phyloP scores from a whole-genome alignment of 2,797 vertebrate genomes.

The Sylvilagus floridanus region DNA sequence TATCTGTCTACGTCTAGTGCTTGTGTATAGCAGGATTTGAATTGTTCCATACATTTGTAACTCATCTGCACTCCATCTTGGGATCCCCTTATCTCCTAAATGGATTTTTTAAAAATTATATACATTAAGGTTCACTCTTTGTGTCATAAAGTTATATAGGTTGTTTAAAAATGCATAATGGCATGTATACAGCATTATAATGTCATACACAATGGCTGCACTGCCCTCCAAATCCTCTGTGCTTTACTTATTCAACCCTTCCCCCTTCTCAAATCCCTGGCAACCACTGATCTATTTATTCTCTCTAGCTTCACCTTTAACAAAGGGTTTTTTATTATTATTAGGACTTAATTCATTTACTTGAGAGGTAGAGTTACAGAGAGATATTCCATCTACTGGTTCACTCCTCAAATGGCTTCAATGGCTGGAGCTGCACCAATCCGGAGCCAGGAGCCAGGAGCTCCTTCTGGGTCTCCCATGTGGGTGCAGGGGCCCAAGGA shows the following conservation, averaged over 20 bases:
- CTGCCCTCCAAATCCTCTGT: not conserved
- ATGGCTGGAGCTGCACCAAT: too few species aligned
- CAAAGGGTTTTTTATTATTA: too few species aligned
- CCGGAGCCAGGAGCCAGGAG: too few species aligned
- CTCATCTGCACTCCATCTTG: not conserved
- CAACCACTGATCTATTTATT: not conserved
- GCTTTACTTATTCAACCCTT: not conserved
- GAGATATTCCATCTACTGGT: too few species aligned
- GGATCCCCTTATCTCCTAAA: not conserved
- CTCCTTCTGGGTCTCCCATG: too few species aligned
- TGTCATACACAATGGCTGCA: not conserved
- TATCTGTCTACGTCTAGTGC: not conserved
- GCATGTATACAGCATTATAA: not conserved
- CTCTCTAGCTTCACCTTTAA: slow-evolving; percentile 16
- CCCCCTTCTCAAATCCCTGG: not conserved
- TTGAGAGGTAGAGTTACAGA: too few species aligned
- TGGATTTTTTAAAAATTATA: not conserved
- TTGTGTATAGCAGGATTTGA: not conserved
- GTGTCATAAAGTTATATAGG: not conserved
- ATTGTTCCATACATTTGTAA: not conserved
- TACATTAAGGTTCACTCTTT: not conserved
- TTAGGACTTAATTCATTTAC: too few species aligned
- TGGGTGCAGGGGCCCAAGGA: too few species aligned
- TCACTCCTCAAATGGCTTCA: too few species aligned
- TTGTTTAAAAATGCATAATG: not conserved